Percentiles rank a stretch among this genome's conserved stretches.
phyloP scores from a whole-genome alignment of 1,140 invertebrate species.

The Scaptodrosophila lebanonensis region DNA sequence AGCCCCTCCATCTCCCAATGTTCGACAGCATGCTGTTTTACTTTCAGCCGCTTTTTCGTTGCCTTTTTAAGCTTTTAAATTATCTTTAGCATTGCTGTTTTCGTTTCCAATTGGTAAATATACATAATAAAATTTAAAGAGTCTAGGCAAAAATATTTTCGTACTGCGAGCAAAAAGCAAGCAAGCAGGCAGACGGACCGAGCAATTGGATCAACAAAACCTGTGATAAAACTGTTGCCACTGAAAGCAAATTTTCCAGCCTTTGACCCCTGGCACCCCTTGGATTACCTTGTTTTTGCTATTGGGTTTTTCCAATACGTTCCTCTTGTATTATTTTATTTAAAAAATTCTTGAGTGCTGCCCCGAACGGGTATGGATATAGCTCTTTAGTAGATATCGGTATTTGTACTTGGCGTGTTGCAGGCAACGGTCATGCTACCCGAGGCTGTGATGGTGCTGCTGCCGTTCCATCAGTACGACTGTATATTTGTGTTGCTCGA shows the following conservation, averaged over 20 bases:
- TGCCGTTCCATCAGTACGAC: slow-evolving; percentile 56
- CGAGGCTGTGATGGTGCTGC: slow-evolving; percentile 50
- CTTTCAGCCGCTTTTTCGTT: slow-evolving; percentile 13
- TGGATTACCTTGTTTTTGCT: too few relatives aligned
- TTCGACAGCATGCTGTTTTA: background rate
- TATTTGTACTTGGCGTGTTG: slow-evolving; percentile 52
- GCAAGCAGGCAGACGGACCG: too few relatives aligned
- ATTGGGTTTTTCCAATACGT: too few relatives aligned
- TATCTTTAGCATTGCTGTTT: slow-evolving; percentile 55
- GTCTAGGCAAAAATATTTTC: slow-evolving; percentile 14
- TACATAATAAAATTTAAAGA: slow-evolving; percentile 42
- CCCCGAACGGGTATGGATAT: slow-evolving; percentile 10
- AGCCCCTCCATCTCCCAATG: slow-evolving; percentile 28
- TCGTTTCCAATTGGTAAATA: slow-evolving; percentile 58
- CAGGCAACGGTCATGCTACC: slow-evolving; percentile 55
- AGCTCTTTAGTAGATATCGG: slow-evolving; percentile 31
- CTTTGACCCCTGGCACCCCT: too few relatives aligned
- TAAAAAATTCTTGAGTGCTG: slow-evolving; percentile 25
- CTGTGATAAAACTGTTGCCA: too few relatives aligned
- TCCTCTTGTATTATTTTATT: too few relatives aligned
- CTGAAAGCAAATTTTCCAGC: too few relatives aligned
- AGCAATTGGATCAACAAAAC: too few relatives aligned
- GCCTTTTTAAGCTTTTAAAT: slow-evolving; percentile 51
- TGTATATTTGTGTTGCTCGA: background rate
- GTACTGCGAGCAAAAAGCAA: too few relatives aligned